phyloP scores from a whole-genome alignment of 2,888 invertebrate genomes.

The Lepas anatifera region DNA sequence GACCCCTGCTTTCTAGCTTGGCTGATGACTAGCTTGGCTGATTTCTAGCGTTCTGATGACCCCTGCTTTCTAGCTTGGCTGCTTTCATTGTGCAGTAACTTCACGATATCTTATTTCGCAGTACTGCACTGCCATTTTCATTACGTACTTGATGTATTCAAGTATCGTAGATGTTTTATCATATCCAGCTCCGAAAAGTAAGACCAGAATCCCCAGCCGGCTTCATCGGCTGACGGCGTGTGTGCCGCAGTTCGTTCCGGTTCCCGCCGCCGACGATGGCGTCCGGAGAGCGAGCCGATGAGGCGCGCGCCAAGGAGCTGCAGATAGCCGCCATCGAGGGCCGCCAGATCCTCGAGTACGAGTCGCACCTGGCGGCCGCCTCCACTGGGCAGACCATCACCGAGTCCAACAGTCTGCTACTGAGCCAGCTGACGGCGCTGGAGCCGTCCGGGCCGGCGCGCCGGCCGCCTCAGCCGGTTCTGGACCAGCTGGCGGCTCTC shows the following conservation, averaged over 20 bases:
- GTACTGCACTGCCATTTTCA: too few species aligned
- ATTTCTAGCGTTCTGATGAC: too few species aligned
- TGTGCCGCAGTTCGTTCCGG: background rate
- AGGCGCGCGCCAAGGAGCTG: constrained; percentile 49
- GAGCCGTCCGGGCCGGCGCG: constrained; percentile 73
- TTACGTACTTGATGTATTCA: too few species aligned
- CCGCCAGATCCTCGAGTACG: constrained; percentile 72
- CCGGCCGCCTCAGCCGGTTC: constrained; percentile 58
- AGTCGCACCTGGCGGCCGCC: constrained; percentile 70
- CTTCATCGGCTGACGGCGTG: background rate
- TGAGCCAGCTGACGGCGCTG: constrained; percentile 61
- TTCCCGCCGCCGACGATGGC: constrained; percentile 58
- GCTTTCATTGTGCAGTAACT: too few species aligned
- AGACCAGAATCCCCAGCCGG: too few species aligned
- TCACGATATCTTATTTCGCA: too few species aligned
- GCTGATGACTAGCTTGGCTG: too few species aligned
- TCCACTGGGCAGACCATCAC: constrained; percentile 79
- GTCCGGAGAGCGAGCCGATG: constrained; percentile 44
- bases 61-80: too few species aligned
- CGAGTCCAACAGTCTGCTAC: constrained; percentile 71
- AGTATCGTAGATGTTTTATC: too few species aligned
- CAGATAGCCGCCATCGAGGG: constrained; percentile 58
- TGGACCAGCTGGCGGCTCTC: constrained; percentile 65
- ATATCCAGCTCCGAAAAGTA: too few species aligned
- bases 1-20: too few species aligned